Evolutionary conservation across 2,113 vertebrate genomes (phyloP), one percentile per base, ranked within the genome.

Genomic region (Neotoma lepida): DNA sequence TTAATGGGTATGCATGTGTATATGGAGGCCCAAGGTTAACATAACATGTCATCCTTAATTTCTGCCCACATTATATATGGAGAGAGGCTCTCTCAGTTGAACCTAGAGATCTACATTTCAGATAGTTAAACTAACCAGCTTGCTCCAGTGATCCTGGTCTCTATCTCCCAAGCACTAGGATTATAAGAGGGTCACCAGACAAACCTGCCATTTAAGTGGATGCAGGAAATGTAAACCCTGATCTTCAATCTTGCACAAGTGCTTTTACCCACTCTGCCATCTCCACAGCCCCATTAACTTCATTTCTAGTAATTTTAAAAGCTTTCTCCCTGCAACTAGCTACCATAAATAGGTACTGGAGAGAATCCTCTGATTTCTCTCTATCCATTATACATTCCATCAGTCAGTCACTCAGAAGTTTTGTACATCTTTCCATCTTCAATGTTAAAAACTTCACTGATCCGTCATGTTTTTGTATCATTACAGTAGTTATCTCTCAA

Each of bases 301-400:
- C 17, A 86, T 73, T 86, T 92, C 41, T 66, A 9, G 14, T 85
- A 56, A 61, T 78, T 85, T 85, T 22, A 74, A 63, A 85, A 56
- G 6, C 3, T 88, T 70, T 90, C 12, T 70, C 22, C 26, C 78
- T 95, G 26, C 10, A 70, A 4, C 20, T 68, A 63, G 35, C 93
- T 30, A 71, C 28, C 6, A 71, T 20, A 93, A 88, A 68, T 2
- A 56, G 46, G 82, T 92, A 92, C 18, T 74, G 46, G 26, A 39
- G 49, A 80, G 30, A 76, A 22, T 84, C 9, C 17, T 92, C 88
- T 85, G 56, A 96, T 88, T 90, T 88, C 26, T 96, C 17, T 88
- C 63, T 93, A 61, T 46, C 46, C 35, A 49, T 80, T 84, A 49
- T 30, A 54, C 12, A n/a, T 39, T 28, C 35, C 70, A 73, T 28